Evolutionary conservation across 1,140 invertebrate species (phyloP).

Genomic region (Diabrotica virgifera): DNA sequence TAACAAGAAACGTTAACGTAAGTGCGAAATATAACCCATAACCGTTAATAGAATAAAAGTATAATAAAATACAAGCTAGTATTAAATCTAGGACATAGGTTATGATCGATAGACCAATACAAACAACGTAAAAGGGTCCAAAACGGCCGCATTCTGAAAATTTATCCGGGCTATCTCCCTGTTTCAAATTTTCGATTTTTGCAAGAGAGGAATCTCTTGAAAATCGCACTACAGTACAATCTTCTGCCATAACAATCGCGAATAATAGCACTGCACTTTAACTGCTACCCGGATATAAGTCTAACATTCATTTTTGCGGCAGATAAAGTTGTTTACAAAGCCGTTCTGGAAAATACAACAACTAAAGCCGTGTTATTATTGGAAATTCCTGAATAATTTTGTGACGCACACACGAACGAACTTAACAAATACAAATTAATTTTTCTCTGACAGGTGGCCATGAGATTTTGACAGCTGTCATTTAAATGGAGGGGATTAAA

Average conservation of each 20-base stretch:
- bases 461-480: constrained; percentile 1
- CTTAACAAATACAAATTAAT: neutral
- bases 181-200: constrained; percentile 44
- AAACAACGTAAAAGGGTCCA: constrained; percentile 44
- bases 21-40: constrained; percentile 49
- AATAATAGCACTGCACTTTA: neutral
- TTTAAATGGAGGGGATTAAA: too few species aligned
- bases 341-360: neutral
- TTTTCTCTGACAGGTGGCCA: constrained; percentile 7
- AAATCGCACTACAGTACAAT: constrained; percentile 47
- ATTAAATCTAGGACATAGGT: constrained; percentile 50
- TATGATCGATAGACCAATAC: constrained; percentile 46
- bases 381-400: neutral
- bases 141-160: constrained; percentile 40
- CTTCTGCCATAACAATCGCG: constrained; percentile 38
- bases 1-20: constrained; percentile 49
- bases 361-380: neutral
- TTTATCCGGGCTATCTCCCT: constrained; percentile 39
- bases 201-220: constrained; percentile 43
- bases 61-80: constrained; percentile 48
- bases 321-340: neutral
- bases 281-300: neutral
- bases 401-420: neutral
- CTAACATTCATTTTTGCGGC: neutral
- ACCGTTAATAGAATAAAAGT: constrained; percentile 46